Evolutionary conservation across 2,113 vertebrate species (phyloP).

Genomic region (Mandrillus leucophaeus): DNA sequence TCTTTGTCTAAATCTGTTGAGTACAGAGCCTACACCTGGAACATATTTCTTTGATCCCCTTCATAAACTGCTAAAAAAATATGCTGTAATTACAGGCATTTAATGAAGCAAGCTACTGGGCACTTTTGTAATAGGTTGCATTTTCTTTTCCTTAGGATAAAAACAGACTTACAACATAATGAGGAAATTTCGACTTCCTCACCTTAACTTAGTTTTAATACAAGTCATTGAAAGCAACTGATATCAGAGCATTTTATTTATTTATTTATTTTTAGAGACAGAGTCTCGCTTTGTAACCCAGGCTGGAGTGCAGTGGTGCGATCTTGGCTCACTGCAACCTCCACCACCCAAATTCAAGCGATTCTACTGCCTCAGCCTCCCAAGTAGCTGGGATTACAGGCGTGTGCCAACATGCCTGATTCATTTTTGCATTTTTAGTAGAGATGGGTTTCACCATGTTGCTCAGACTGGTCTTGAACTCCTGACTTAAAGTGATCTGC

Average conservation of each 20-base stretch:
- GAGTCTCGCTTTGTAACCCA: too few relatives aligned
- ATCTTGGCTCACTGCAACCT: too few relatives aligned
- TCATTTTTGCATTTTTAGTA: too few relatives aligned
- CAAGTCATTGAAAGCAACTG: slow-evolving; percentile 40
- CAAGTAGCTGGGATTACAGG: too few relatives aligned
- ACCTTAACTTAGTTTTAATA: slow-evolving; percentile 36
- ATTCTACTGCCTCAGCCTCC: too few relatives aligned
- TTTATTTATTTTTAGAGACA: too few relatives aligned
- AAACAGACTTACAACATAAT: slow-evolving; percentile 34
- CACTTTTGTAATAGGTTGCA: background rate
- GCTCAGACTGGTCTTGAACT: too few relatives aligned
- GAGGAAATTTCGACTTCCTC: slow-evolving; percentile 33
- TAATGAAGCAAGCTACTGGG: slow-evolving; percentile 29
- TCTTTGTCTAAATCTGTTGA: background rate
- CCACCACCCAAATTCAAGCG: too few relatives aligned
- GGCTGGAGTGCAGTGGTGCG: too few relatives aligned
- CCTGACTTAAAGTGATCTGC: too few relatives aligned
- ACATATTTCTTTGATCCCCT: background rate
- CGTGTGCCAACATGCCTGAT: too few relatives aligned
- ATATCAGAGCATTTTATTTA: background rate
- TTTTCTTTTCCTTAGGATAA: slow-evolving; percentile 51
- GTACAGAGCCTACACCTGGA: background rate
- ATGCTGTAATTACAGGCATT: background rate
- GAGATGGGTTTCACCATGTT: too few relatives aligned
- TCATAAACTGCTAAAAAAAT: background rate